phyloP scores from a whole-genome alignment of 1,140 invertebrate species.

The Colletes latitarsis region DNA sequence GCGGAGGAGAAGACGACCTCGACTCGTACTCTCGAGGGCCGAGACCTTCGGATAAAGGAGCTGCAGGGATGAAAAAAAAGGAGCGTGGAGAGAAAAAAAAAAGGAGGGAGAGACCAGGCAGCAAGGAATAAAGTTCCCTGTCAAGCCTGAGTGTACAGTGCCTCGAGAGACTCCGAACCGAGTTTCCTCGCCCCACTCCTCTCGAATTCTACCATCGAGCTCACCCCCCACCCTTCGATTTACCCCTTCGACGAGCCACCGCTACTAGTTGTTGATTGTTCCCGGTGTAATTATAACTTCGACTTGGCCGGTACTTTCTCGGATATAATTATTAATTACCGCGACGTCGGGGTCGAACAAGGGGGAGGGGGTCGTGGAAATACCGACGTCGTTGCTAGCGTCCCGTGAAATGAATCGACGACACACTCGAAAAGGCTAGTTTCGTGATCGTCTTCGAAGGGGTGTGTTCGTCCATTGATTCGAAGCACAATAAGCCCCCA shows the following conservation, averaged over 20 bases:
- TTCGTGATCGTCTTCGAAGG: background rate
- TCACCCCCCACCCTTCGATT: background rate
- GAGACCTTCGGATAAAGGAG: slow-evolving; percentile 60
- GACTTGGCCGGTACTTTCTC: slow-evolving; percentile 49
- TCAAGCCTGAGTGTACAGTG: slow-evolving; percentile 49
- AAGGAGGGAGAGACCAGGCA: slow-evolving; percentile 25
- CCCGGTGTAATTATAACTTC: slow-evolving; percentile 74
- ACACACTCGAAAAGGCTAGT: background rate
- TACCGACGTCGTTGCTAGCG: background rate
- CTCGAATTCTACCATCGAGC: slow-evolving; percentile 33
- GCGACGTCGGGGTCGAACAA: slow-evolving; percentile 12
- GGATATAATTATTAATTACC: slow-evolving; percentile 75
- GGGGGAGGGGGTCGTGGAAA: background rate
- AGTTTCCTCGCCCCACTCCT: slow-evolving; percentile 7
- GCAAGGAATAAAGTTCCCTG: slow-evolving; percentile 62
- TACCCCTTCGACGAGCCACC: slow-evolving; percentile 19
- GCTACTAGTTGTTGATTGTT: slow-evolving; percentile 73
- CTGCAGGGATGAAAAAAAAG: slow-evolving; percentile 18
- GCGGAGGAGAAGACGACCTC: slow-evolving; percentile 35
- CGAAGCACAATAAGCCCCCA: too few species aligned
- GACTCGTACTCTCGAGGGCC: slow-evolving; percentile 49
- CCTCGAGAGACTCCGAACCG: slow-evolving; percentile 57
- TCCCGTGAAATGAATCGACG: slow-evolving; percentile 7
- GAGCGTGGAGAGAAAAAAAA: background rate
- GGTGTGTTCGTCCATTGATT: background rate